Base-by-base conservation (phyloP, 2,888 invertebrate species). In the Philereme vetulata region DNA sequence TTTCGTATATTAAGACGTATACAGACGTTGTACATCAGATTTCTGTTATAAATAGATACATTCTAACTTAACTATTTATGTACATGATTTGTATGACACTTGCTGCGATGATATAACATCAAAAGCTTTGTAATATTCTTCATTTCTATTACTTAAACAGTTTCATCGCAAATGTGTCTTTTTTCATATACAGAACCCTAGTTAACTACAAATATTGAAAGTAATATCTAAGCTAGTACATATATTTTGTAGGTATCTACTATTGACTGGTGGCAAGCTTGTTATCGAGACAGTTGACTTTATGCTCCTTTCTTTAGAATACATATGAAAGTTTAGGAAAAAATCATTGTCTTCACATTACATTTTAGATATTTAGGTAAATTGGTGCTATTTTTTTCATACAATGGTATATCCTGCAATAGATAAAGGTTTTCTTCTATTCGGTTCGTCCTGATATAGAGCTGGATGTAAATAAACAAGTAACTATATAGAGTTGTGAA, bases 21-120 rank as follows among this genome's bases (percentile, higher is more conserved):
- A 91, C 90, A 86, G 84, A 88, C 86, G 84, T 91, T 92, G 91
- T 92, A 92, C 91, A 91, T 90, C 88, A 89, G 90, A 86, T 90
- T 90, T 85, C 82, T 74, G 78, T 85, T 85, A 84, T 76, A 80
- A 81, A 79, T 81, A 85, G 72, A 76, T 83, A 82, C 72, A 78
- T 71, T 72, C 78, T 84, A 81, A 72, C 64, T 66, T 65, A 66
- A 59, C 43, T 64, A 67, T 54, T 48, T 61, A 64, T 60, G 43
- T 67, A 66, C 67, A 70, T 56, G 60, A 45, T 65, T 70, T 65
- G 63, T 66, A 59, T 36, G 60, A 66, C 60, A 65, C 48, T 62
- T 51, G 51, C 67, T 65, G 58, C 62, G 64, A 56, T 32, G 49
- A 57, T 38, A 9, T 11, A 32, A 36, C 34, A 49, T 43, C 38